Evolutionary conservation across 2,113 vertebrate genomes (phyloP), one percentile per base, ranked within the genome.

Genomic region (Channa maculata): DNA sequence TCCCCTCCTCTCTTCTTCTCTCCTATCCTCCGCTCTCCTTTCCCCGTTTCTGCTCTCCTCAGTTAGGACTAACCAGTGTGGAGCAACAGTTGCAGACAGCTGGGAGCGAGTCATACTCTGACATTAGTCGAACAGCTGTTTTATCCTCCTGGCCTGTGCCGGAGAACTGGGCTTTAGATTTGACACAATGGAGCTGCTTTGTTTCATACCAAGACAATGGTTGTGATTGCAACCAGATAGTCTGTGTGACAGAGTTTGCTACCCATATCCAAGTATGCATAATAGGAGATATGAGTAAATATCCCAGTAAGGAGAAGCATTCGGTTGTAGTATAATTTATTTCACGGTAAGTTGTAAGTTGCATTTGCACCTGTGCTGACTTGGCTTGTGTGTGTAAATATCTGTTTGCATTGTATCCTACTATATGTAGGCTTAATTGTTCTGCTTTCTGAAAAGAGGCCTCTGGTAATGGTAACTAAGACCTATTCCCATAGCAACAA

Each of bases 401-500:
- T 8, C 41, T 52, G 44, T 83, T 82, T 70, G 60, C 71, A 76
- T 49, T 69, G 57, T 49, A 77, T 53, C 8, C 46, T 53, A 46
- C 55, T 80, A 14, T 46, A 76, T 66, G 53, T 63, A 37, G 46
- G 45, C 50, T 48, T 79, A 85, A 88, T 85, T 86, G 70, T 80
- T 76, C 80, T 78, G 58, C 73, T 65, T 45, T 54, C 72, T 53
- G 73, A 9, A 86, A 86, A 82, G 65, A 87, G 77, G 65, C 75
- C 68, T 84, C 71, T 82, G 82, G 85, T 89, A 79, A 66, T 83
- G 85, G 75, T 82, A 86, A 88, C 75, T 83, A 85, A 88, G 87
- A 90, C 85, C 77, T 87, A 92, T 93, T 91, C 86, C 91, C 90
- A 93, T 93, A 91, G 90, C 89, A 93, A 92, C 91, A 83, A 85